Base-by-base conservation (phyloP, 2,113 vertebrate species). In the Ailuropoda melanoleuca region DNA sequence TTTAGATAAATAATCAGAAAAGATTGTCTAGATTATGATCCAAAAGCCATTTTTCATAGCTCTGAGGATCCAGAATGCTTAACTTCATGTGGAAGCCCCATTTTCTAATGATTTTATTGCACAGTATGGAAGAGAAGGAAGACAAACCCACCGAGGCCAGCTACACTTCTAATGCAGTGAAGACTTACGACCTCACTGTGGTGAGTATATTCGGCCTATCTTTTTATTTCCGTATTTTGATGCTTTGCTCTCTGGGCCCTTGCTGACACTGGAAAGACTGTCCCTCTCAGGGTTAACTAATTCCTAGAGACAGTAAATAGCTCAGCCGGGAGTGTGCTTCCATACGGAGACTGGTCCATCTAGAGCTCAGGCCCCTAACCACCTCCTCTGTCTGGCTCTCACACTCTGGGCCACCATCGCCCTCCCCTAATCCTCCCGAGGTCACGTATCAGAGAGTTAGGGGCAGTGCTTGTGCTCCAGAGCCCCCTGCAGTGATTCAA, bases 1-100 rank as follows among this genome's bases (percentile, higher is more conserved):
- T 98, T 98, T 98, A 99, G 98, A 99, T 98, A 98, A 99, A 99
- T 98, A 99, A 99, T 99, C 99, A 99, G 98, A 99, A 99, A 98
- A 99, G 98, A 99, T 99, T 99, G 98, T 99, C 98, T 97, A 98
- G 97, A 98, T 98, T 98, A 97, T 88, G 96, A 98, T 99, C 99
- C 99, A 98, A 99, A 98, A 98, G 96, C 90, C 97, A 98, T 98
- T 98, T 99, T 98, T 99, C 98, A 98, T 93, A 98, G 89, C 74
- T 88, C 48, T 3, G 93, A 98, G 86, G 97, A 98, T 89, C 90
- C 93, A 95, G 84, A 93, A 88, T 97, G 84, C 96, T 98, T 84
- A 97, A 55, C 43, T 97, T 97, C 66, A 94, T 81, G 39, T 90
- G 84, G 90, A 55, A 56, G 53, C 60, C 82, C 87, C 74, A 83